Conservation (phyloP, 2,113 vertebrate genomes). For the Craseonycteris thonglongyai region DNA sequence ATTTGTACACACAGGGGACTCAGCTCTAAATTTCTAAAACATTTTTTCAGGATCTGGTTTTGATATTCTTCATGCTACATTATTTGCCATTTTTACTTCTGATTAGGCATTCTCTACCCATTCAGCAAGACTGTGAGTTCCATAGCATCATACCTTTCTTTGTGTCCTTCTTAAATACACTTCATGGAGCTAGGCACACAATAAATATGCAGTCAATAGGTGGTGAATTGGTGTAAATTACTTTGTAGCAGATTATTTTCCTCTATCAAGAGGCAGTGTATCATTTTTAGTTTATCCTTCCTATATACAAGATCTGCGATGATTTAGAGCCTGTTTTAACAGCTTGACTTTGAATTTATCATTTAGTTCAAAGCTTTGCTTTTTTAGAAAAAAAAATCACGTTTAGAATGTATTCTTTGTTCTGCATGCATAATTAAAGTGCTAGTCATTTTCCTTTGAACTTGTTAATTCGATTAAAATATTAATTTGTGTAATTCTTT, state of each 20-base stretch:
- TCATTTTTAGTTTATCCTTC: constrained; percentile 29
- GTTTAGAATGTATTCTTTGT: constrained; percentile 41
- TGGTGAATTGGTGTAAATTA: constrained; percentile 10
- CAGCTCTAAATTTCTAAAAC: not conserved
- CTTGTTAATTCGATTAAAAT: constrained; percentile 57
- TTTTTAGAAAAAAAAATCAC: not conserved
- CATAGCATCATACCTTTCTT: not conserved
- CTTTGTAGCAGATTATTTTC: constrained; percentile 5
- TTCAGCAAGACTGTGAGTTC: not conserved
- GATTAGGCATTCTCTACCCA: not conserved
- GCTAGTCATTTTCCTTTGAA: constrained; percentile 38
- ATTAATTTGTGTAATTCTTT: constrained; percentile 45
- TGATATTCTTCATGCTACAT: not conserved
- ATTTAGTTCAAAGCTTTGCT: constrained; percentile 35
- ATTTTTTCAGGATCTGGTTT: not conserved
- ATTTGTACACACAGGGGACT: not conserved
- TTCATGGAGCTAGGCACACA: not conserved
- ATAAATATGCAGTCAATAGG: constrained; percentile 13
- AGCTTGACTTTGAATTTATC: constrained; percentile 51
- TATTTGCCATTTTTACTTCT: not conserved
- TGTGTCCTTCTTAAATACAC: not conserved
- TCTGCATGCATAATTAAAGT: constrained; percentile 50
- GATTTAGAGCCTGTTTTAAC: constrained; percentile 33
- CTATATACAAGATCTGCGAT: not conserved
- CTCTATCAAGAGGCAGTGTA: not conserved